These are phyloP conservation scores for Oenanthe melanoleuca DNA, from an alignment of 2,113 vertebrate species.

Conservation along the genomic window DNA sequence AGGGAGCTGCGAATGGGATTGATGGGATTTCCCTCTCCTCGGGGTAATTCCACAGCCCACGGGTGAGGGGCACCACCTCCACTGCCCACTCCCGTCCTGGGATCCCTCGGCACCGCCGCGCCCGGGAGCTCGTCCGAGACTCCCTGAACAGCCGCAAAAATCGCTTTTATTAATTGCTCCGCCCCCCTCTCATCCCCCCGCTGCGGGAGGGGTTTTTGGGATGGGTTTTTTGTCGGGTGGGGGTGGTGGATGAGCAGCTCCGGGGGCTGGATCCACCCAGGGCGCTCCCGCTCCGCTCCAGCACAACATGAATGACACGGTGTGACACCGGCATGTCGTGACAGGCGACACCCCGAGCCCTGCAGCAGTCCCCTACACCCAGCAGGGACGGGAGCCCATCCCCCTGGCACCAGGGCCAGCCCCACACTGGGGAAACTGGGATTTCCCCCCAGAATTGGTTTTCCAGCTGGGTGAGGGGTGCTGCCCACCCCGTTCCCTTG, in stretches of 20 bases:
- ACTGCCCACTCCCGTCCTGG: fast-evolving
- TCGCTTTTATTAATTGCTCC: neutral
- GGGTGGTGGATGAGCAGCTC: neutral
- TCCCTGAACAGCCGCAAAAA: neutral
- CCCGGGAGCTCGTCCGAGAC: neutral
- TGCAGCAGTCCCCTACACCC: fast-evolving
- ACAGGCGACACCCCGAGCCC: neutral
- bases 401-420: fast-evolving
- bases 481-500: neutral
- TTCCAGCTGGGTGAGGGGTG: neutral
- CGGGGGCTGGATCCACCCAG: fast-evolving
- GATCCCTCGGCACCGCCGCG: neutral
- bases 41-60: neutral
- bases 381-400: neutral
- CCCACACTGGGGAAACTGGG: fast-evolving
- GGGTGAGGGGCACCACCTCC: neutral
- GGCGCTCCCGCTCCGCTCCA: fast-evolving
- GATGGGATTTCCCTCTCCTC: neutral
- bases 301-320: fast-evolving
- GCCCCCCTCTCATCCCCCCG: neutral
- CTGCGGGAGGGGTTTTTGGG: fast-evolving
- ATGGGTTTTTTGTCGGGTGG: neutral
- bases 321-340: fast-evolving
- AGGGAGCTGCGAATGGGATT: neutral
- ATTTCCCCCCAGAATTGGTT: fast-evolving